Evolutionary conservation across 1,140 invertebrate genomes (phyloP), one percentile per base, ranked within the genome.

Genomic region (Acyrthosiphon pisum): DNA sequence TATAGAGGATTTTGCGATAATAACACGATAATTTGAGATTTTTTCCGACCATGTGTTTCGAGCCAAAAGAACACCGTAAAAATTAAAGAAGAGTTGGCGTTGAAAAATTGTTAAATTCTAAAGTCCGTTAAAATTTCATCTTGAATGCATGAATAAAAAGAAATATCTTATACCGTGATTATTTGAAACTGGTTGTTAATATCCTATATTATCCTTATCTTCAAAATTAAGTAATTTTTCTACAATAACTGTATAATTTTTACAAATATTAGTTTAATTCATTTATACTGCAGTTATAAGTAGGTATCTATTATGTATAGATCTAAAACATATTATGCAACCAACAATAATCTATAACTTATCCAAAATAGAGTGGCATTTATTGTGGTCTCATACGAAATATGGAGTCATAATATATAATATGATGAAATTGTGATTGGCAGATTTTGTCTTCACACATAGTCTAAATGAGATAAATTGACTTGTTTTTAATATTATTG

Each of bases 11-110:
- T 89, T 89, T 89, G 88, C 35, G 48, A 89, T 89, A 37, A 89
- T 50, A 89, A 89, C 88, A 35, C n/a, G 50, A 89, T 89, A 53
- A 89, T 53, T 89, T 89, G 53, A 35, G 44, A 88, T 48, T 89
- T 89, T 53, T 89, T 50, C 11, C 35, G 50, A 7, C n/a, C n/a
- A 48, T 41, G 35, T 41, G 48, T 89, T 56, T 56, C 11, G 50
- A 89, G 88, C 23, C 48, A 56, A 89, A 35, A 88, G 18, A 35
- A 8, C 9, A 20, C 20, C 14, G 22, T 56, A 56, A 56, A 11
- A 23, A 56, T 88, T 89, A 37, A 56, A 56, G 50, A 53, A 56
- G 88, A 89, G 48, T 89, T 56, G 88, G 48, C 35, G 88, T 23
- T 56, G 50, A 89, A 37, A 56, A 41, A 37, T 89, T 56, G 8